A percentile compares a stretch with the other conserved stretches of the same genome.
These are phyloP conservation scores for Pseudochirops corinnae DNA, from an alignment of 2,797 vertebrate genomes.

Conservation along the genomic window DNA sequence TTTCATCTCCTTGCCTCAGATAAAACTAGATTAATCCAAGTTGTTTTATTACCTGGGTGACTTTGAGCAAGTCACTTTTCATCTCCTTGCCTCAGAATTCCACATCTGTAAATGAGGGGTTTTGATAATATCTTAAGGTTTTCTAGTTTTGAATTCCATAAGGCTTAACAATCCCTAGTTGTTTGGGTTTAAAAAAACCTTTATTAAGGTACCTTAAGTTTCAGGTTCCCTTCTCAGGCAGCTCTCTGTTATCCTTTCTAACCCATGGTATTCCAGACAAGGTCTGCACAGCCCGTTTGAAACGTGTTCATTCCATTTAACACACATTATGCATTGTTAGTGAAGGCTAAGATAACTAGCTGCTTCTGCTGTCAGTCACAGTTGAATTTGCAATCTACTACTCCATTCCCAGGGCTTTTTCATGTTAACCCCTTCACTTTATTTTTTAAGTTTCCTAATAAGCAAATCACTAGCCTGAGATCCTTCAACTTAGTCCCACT, in stretches of 20 bases:
- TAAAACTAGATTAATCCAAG: not conserved
- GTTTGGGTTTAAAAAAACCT: not conserved
- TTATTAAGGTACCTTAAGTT: not conserved
- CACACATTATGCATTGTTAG: not conserved
- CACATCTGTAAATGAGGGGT: not conserved
- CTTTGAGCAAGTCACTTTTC: not conserved
- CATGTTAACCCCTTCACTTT: not conserved
- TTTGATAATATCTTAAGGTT: not conserved
- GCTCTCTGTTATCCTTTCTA: not conserved
- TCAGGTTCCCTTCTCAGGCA: not conserved
- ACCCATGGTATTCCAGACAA: not conserved
- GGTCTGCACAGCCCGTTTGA: not conserved
- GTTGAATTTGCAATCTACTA: not conserved
- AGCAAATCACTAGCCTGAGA: not conserved
- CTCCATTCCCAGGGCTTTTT: not conserved
- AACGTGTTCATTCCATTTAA: not conserved
- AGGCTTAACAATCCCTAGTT: not conserved
- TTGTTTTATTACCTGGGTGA: not conserved
- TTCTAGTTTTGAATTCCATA: not conserved
- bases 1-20: not conserved
- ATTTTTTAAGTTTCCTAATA: not conserved
- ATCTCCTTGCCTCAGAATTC: not conserved
- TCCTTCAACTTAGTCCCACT: not conserved
- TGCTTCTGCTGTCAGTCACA: not conserved
- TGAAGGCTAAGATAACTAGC: not conserved